Evolutionary conservation across 2,797 vertebrate genomes (phyloP), one percentile per base, ranked within the genome.

Genomic region (Lophotriccus pileatus): DNA sequence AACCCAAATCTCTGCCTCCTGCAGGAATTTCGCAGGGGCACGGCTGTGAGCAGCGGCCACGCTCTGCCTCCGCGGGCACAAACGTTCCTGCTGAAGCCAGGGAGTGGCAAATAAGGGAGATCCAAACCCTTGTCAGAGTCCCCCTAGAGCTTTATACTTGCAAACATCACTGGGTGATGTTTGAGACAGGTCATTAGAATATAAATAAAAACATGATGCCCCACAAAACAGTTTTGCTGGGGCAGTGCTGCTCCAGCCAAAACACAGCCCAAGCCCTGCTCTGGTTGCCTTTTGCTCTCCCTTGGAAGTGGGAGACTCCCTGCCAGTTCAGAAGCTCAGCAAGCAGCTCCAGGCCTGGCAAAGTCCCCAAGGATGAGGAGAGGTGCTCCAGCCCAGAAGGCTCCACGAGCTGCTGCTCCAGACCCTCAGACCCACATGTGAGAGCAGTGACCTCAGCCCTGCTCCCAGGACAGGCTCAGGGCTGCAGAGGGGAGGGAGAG

Each of bases 341-440:
- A 19, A 78, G 34, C 66, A 39, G 49, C 27, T 68, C 32, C 34
- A 20, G 79, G 46, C 46, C 75, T 46, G 37, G 34, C 23, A 56
- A 46, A 60, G 16, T 4, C 32, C 49, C 32, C 5, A 12, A 34
- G 0, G 47, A 43, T 39, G 46, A 18, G 27, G 23, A 34, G 47
- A 44, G 56, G 23, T 44, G 16, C 39, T 78, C 14, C 23, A 13
- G 46, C 1, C 34, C 52, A n/a, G 30, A 21, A 14, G 19, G 52
- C 19, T 53, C 52, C 30, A 3, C 0, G 22, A 14, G 64, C 56
- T 62, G 76, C 88, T 70, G 72, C 43, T n/a, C 21, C 58, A 47
- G 41, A 8, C 28, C 12, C 64, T 23, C 34, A 5, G 50, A 9
- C 5, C 32, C n/a, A 24, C 17, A 8, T 1, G 0, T 2, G 8